These are phyloP conservation scores for Diacarnus erythraeanus DNA, from an alignment of 37 sponge, comb jelly and placozoan species.

Conservation along the genomic window DNA sequence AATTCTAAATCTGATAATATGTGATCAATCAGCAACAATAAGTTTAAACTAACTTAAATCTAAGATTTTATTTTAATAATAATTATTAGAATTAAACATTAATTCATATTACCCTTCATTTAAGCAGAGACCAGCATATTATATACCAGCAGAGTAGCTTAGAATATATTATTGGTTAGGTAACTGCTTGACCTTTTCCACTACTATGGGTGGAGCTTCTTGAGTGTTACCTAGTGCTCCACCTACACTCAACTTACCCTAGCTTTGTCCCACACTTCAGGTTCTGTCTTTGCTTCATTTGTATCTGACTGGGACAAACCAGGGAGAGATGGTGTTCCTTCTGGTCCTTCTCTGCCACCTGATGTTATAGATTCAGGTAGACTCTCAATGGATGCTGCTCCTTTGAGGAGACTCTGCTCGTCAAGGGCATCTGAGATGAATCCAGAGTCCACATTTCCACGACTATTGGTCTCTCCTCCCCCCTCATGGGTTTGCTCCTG, in stretches of 20 bases:
- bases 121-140: no score
- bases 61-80: no score
- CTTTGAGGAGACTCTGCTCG: background rate
- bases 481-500: slow-evolving; percentile 16
- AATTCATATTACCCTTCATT: no score
- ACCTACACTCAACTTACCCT: slow-evolving; percentile 4
- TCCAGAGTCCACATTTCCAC: slow-evolving; percentile 19
- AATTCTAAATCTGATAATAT: no score
- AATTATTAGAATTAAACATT: no score
- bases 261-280: slow-evolving; percentile 12
- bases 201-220: no score
- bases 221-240: background rate
- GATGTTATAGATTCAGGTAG: background rate
- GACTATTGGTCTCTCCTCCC: background rate
- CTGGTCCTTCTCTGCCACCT: background rate
- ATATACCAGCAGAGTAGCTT: no score
- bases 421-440: slow-evolving; percentile 25
- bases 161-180: no score
- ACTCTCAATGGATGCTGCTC: slow-evolving; percentile 6
- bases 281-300: slow-evolving; percentile 6
- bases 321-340: background rate
- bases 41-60: no score
- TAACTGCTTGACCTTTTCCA: no score
- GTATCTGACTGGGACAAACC: background rate
- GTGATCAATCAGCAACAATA: no score